A percentile compares a stretch with the other conserved stretches of the same genome.
Conservation (phyloP, 2,888 invertebrate genomes). For the Hyles lineata region DNA sequence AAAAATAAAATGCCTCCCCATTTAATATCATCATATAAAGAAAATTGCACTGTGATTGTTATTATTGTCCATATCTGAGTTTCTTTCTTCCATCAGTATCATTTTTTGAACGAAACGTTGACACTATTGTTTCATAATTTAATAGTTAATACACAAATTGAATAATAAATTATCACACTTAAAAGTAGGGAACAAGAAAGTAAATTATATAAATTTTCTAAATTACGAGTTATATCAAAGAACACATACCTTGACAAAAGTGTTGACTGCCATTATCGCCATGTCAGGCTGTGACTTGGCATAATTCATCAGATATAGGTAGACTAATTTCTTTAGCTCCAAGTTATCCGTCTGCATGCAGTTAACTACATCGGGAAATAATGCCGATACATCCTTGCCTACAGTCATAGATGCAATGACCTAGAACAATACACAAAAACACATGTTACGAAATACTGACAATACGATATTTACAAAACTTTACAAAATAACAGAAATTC, state of each 20-base stretch:
- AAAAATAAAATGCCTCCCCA: too few relatives aligned
- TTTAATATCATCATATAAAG: too few relatives aligned
- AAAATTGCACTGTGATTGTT: too few relatives aligned
- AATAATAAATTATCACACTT: too few relatives aligned
- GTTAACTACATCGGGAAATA: conserved; percentile 99
- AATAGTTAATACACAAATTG: too few relatives aligned
- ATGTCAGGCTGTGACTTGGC: conserved; percentile 99
- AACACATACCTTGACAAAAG: conserved; percentile 96
- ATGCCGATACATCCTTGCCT: conserved; percentile 98
- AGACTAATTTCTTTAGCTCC: conserved; percentile 99
- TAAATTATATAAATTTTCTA: not conserved
- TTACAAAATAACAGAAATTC: too few relatives aligned
- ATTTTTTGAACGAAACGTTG: not conserved
- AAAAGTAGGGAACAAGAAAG: not conserved
- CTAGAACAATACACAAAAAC: conserved; percentile 69
- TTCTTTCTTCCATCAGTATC: not conserved
- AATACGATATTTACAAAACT: too few relatives aligned
- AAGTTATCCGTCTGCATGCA: conserved; percentile 99
- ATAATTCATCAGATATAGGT: conserved; percentile 99
- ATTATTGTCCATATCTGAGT: not conserved
- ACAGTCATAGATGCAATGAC: conserved; percentile 99
- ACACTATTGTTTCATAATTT: too few relatives aligned
- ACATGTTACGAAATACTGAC: not conserved
- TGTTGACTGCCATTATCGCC: conserved; percentile 99
- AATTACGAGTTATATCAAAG: conserved; percentile 19